Conservation (phyloP, 2,113 vertebrate genomes). For the Chaetodon trifascialis region DNA sequence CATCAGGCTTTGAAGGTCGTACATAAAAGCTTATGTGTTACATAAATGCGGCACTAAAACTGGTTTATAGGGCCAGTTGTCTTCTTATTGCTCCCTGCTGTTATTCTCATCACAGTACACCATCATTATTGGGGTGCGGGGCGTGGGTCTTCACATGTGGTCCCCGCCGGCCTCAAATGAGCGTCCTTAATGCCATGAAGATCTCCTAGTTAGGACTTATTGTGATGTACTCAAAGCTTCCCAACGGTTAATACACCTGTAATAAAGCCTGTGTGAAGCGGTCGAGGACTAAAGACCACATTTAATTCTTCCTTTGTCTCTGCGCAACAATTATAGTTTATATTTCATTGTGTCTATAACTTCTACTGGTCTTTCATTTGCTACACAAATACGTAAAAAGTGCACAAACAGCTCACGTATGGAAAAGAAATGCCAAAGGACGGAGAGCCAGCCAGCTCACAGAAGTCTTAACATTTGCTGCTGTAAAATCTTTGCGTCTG, state of each 20-base stretch:
- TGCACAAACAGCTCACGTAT: too few relatives aligned
- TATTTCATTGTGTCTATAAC: too few relatives aligned
- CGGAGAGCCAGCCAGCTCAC: too few relatives aligned
- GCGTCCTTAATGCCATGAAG: neutral
- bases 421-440: too few relatives aligned
- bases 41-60: constrained; percentile 39
- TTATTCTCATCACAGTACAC: neutral
- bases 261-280: constrained; percentile 2
- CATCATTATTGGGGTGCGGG: neutral
- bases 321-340: too few relatives aligned
- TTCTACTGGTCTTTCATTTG: too few relatives aligned
- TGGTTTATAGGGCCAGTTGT: constrained; percentile 19
- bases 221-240: neutral
- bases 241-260: constrained; percentile 4
- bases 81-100: constrained; percentile 30
- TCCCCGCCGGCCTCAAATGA: constrained; percentile 2
- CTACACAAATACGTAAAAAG: too few relatives aligned
- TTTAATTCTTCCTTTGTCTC: too few relatives aligned
- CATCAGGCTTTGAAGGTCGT: constrained; percentile 57
- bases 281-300: too few relatives aligned
- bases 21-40: constrained; percentile 50
- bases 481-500: neutral
- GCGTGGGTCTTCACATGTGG: neutral
- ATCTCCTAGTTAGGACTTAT: neutral
- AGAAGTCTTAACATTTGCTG: neutral